Evolutionary conservation across 2,113 vertebrate genomes (phyloP).

Genomic region (Pachyramphus minor): DNA sequence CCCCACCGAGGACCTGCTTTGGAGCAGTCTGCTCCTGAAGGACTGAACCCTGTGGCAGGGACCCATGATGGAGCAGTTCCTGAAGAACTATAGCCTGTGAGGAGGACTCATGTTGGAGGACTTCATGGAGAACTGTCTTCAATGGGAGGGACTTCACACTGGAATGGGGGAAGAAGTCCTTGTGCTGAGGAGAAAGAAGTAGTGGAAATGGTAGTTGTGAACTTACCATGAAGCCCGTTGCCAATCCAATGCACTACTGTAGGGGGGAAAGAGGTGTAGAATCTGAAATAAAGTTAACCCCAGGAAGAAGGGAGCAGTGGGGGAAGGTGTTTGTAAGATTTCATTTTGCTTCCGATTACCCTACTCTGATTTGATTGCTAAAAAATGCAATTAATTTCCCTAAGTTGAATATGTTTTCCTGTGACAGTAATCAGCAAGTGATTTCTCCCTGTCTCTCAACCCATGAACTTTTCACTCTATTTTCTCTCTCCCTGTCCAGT

Average conservation of each 20-base stretch:
- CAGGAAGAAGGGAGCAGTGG: neutral
- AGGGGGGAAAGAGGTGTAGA: neutral
- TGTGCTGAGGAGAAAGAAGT: neutral
- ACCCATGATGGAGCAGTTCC: neutral
- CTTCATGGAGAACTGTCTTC: neutral
- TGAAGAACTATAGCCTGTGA: neutral
- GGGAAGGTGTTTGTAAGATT: neutral
- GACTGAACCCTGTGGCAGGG: neutral
- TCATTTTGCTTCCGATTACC: neutral
- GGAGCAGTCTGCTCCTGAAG: neutral
- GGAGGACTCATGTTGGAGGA: neutral
- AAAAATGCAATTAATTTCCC: neutral
- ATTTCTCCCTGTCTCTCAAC: neutral
- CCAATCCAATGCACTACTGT: neutral
- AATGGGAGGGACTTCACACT: neutral
- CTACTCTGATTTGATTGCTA: neutral
- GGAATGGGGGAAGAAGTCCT: neutral
- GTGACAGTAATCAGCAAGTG: no score
- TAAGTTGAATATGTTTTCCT: neutral
- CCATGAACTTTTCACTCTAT: neutral
- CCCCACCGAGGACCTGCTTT: neutral
- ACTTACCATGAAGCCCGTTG: neutral
- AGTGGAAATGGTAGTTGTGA: neutral
- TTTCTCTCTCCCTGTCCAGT: neutral
- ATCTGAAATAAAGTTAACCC: neutral